Percentiles rank a stretch among this genome's conserved stretches.
These are phyloP conservation scores for Lophotis ruficrista DNA, from an alignment of 2,113 vertebrate species.

Conservation along the genomic window DNA sequence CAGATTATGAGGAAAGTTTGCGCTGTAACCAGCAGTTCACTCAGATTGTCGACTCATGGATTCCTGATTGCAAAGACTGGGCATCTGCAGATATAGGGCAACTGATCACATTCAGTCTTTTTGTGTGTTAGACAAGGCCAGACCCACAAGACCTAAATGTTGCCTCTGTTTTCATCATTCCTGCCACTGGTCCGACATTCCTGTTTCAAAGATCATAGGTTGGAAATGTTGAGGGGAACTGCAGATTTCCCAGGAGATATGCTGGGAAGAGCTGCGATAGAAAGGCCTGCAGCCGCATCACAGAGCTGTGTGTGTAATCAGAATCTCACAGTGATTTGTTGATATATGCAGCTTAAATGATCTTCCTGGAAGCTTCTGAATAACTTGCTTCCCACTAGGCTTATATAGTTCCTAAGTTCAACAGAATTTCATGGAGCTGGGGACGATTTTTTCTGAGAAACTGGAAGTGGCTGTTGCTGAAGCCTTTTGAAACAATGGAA, in stretches of 20 bases:
- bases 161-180: neutral
- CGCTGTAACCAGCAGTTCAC: rapidly evolving
- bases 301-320: neutral
- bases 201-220: neutral
- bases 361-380: neutral
- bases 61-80: neutral
- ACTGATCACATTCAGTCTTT: neutral
- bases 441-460: neutral
- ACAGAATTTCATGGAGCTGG: neutral
- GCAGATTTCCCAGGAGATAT: neutral
- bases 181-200: neutral
- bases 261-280: neutral
- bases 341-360: neutral
- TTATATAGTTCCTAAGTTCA: neutral
- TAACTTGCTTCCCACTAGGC: neutral
- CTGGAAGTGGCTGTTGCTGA: neutral
- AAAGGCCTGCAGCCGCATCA: neutral
- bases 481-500: neutral
- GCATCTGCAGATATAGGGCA: neutral
- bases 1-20: neutral
- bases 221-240: neutral
- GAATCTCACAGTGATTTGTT: neutral
- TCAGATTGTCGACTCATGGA: neutral
- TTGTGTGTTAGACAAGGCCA: neutral
- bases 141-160: neutral